These are phyloP conservation scores for Chloromyia formosa DNA, from an alignment of 2,888 invertebrate species.

Conservation along the genomic window DNA sequence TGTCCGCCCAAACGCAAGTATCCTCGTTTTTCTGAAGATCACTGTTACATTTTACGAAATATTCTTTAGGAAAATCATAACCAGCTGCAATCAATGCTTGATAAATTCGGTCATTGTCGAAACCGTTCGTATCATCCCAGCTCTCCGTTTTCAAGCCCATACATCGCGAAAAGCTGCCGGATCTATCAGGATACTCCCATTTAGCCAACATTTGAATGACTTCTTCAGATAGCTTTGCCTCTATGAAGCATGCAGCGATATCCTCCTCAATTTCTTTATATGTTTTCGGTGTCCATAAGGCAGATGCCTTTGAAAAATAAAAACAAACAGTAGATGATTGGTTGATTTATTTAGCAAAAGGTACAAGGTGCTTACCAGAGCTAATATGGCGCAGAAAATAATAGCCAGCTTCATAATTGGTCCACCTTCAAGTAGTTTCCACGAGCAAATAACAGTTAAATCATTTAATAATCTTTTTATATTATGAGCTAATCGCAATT, in stretches of 20 bases:
- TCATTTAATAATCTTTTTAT: no score
- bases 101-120: not conserved
- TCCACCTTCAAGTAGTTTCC: no score
- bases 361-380: no score
- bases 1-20: constrained; percentile 19
- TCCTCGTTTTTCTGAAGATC: constrained; percentile 2
- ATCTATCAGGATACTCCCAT: not conserved
- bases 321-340: no score
- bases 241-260: not conserved
- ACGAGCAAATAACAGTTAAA: no score
- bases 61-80: not conserved
- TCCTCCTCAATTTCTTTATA: not conserved
- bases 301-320: not conserved
- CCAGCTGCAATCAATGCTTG: not conserved
- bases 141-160: not conserved
- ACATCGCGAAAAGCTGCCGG: constrained; percentile 11
- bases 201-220: not conserved
- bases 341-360: no score
- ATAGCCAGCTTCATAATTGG: no score
- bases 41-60: not conserved
- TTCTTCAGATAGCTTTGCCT: not conserved
- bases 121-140: constrained; percentile 19
- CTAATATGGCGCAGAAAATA: no score
- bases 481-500: no score
- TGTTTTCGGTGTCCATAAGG: not conserved